Evolutionary conservation across 2,888 invertebrate genomes (phyloP), one percentile per base, ranked within the genome.

Genomic region (Electrophaes corylata): DNA sequence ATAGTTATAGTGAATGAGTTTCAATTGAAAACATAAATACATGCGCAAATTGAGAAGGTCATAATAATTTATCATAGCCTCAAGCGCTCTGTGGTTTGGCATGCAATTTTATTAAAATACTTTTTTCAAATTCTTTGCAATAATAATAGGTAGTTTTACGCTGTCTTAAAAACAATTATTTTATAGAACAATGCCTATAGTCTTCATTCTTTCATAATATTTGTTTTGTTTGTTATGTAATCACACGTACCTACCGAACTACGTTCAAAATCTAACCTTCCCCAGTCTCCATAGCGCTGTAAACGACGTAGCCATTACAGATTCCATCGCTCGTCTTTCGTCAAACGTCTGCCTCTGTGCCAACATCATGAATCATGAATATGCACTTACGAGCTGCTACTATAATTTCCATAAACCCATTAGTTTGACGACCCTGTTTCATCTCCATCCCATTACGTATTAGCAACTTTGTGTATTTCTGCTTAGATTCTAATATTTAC

Each of bases 401-500:
- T 54, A 46, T 53, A 40, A 48, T 54, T 50, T 57, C 33, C 47
- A 50, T 50, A 44, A 50, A 53, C 44, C 23, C 33, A 31, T 44
- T 45, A 19, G 45, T 53, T 49, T 48, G 26, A 56, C 37, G 45
- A 56, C 33, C 39, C 14, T 29, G 23, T 44, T 58, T 48, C 33
- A 44, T 41, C 46, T 47, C 12, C 31, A 16, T n/a, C n/a, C 26
- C 26, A 29, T 35, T 35, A 35, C 26, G 26, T 1, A 10, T 0
- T 8, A 35, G 12, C 31, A 39, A 49, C 56, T 31, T 49, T 49
- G 48, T 48, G 47, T 65, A 10, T 72, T 71, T 77, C 78, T 73
- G 70, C 70, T 77, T 78, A 37, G 6, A 3, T 37, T 16, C 16
- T 37, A 8, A 3, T 14, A 37, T 16, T 37, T 16, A 37, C 4